Conservation (phyloP, 2,113 vertebrate species). For the Quiscalus mexicanus region DNA sequence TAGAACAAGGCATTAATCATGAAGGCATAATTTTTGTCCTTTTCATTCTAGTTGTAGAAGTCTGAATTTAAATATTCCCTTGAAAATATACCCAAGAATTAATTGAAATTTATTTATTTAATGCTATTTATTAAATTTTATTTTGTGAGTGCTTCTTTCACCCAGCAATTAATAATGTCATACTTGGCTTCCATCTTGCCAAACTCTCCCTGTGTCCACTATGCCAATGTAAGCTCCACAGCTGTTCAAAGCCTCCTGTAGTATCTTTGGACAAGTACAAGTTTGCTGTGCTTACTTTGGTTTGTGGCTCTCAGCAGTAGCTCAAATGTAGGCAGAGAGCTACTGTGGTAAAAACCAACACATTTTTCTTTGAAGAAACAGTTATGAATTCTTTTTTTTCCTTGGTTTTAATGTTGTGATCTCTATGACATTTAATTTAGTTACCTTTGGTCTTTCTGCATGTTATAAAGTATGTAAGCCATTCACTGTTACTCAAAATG, state of each 20-base stretch:
- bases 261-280: neutral
- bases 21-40: neutral
- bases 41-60: neutral
- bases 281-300: neutral
- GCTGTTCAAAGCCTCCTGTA: neutral
- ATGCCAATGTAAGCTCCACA: neutral
- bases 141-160: conserved; percentile 11
- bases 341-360: neutral
- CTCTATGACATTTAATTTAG: neutral
- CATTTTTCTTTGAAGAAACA: neutral
- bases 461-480: neutral
- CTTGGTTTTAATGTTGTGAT: neutral
- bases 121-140: neutral
- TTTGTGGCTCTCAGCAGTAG: neutral
- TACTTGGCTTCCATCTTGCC: neutral
- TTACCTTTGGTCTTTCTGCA: neutral
- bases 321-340: neutral
- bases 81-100: neutral
- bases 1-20: neutral
- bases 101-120: neutral
- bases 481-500: neutral
- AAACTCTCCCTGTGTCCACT: neutral
- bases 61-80: neutral
- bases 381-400: neutral
- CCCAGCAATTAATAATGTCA: neutral